Conservation (phyloP, 2,797 vertebrate species). For the Syngnathus rostellatus region DNA sequence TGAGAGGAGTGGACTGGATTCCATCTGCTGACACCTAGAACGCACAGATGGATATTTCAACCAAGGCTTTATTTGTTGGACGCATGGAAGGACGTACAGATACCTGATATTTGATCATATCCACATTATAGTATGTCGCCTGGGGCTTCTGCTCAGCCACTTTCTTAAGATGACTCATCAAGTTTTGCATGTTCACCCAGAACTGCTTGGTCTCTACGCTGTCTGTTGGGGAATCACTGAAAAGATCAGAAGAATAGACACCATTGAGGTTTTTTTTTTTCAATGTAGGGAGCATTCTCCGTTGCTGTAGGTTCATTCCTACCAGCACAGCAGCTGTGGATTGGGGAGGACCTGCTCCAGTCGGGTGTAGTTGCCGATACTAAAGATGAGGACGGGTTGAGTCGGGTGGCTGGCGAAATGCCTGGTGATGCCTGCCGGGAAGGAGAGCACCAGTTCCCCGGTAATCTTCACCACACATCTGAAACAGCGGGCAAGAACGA, state of each 20-base stretch:
- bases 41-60: conserved; percentile 15
- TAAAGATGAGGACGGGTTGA: conserved; percentile 87
- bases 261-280: background rate
- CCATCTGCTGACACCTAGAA: conserved; percentile 86
- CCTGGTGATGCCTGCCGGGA: conserved; percentile 94
- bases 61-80: background rate
- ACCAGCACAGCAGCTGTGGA: conserved; percentile 97
- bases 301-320: conserved; percentile 28
- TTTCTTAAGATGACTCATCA: conserved; percentile 93
- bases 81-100: background rate
- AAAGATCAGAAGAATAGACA: background rate
- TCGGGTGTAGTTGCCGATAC: conserved; percentile 85
- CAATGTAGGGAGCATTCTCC: background rate
- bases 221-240: conserved; percentile 77
- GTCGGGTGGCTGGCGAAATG: conserved; percentile 89
- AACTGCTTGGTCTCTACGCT: conserved; percentile 84
- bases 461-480: conserved; percentile 95
- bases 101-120: conserved; percentile 98
- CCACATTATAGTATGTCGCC: conserved; percentile 98
- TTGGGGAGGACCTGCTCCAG: conserved; percentile 97
- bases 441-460: conserved; percentile 96
- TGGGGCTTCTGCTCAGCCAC: conserved; percentile 97
- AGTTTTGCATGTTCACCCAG: conserved; percentile 97
- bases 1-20: conserved; percentile 94
- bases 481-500: background rate